Base-by-base conservation (phyloP, 2,113 vertebrate genomes). In the Thryonomys swinderianus region DNA sequence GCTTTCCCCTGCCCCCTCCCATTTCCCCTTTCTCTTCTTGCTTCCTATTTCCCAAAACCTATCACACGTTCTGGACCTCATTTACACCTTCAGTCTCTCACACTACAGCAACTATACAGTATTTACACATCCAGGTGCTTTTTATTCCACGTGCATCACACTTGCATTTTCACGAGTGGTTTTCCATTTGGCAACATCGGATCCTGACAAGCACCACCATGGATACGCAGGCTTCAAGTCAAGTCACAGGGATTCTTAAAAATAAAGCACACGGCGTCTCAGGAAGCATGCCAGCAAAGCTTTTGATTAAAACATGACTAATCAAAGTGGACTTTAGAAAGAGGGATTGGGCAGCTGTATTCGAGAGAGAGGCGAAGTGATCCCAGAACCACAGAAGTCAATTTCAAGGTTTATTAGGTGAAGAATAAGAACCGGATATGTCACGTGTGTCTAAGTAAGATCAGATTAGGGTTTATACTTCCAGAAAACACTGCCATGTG, bases 281-380 rank as follows among this genome's bases (percentile, higher is more conserved):
- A 40, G 48, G 83, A 81, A 85, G 84, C 51, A 64, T 34, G 92
- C 59, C 81, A 94, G 64, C 85, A 88, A 93, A 91, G 64, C 5
- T 48, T 93, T 83, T 5, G 3, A 84, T 45, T 71, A 7, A 13
- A 83, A 81, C 40, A 59, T 48, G 1, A 66, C 48, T 87, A 84
- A 94, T 94, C 76, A 95, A 92, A 88, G 88, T 59, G 27, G 8
- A 76, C 82, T 93, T 78, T 67, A 92, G 78, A 88, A 90, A 95
- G 9, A 85, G 6, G 30, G 82, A 90, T 74, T 73, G 96, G 74
- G 57, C 42, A 92, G 61, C 37, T 83, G 66, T 67, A 62, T 82
- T 97, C 71, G 74, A 21, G 59, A 90, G 62, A 53, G 18, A 83
- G n/a, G n/a, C 88, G 85, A 96, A 53, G 92, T 69, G 42, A 93